Percentiles rank a stretch among this genome's conserved stretches.
Conservation (phyloP, 2,113 vertebrate genomes). For the Otus sunia region DNA sequence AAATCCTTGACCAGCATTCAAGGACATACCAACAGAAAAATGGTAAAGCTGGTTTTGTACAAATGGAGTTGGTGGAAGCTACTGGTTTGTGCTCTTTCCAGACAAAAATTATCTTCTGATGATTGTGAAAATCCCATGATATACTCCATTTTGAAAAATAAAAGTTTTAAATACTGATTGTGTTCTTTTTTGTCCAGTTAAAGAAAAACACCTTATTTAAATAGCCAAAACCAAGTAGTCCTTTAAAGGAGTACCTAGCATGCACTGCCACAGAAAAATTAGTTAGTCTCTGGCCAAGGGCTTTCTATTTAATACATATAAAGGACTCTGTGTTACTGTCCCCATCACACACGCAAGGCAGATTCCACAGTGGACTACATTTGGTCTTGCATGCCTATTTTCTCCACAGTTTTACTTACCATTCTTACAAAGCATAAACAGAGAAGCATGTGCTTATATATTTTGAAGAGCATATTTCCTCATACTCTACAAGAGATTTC, state of each 20-base stretch:
- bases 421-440: slow-evolving; percentile 8
- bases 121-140: neutral
- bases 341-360: neutral
- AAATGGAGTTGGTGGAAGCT: neutral
- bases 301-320: neutral
- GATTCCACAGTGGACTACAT: neutral
- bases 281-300: neutral
- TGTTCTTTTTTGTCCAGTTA: neutral
- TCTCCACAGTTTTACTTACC: neutral
- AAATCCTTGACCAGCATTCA: neutral
- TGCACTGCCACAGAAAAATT: neutral
- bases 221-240: neutral
- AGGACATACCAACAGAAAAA: neutral
- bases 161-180: neutral
- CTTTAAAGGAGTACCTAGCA: slow-evolving; percentile 6
- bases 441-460: neutral
- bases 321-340: neutral
- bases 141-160: neutral
- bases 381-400: neutral
- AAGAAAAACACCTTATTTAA: neutral
- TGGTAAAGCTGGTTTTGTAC: neutral
- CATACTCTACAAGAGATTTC: neutral
- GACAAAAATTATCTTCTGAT: neutral
- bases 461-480: slow-evolving; percentile 37
- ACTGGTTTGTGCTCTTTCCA: neutral